Evolutionary conservation across 1,140 invertebrate species (phyloP).

Genomic region (Watersipora subatra): DNA sequence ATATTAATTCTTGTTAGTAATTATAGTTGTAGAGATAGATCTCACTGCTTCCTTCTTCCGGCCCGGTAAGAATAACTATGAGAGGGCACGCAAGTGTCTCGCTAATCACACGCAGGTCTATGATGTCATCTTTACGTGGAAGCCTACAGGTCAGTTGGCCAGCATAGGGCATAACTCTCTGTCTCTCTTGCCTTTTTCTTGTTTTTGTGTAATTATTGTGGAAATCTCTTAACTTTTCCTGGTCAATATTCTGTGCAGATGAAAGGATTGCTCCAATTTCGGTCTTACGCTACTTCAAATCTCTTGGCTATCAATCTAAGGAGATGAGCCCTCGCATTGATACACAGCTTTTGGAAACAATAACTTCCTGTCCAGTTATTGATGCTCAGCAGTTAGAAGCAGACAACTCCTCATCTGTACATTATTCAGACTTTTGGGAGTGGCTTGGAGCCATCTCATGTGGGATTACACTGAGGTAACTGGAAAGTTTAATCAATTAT

Average conservation of each 20-base stretch:
- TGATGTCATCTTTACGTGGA: conserved; percentile 22
- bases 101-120: conserved; percentile 15
- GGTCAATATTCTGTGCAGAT: background rate
- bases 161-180: background rate
- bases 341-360: background rate
- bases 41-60: conserved; percentile 16
- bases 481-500: background rate
- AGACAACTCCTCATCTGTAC: background rate
- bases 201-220: background rate
- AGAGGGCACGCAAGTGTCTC: conserved; percentile 20
- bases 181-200: background rate
- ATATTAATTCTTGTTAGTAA: conserved; percentile 6
- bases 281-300: background rate
- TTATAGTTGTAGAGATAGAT: conserved; percentile 26
- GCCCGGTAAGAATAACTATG: conserved; percentile 24
- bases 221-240: background rate
- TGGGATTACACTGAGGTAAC: conserved; percentile 14
- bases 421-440: conserved; percentile 17
- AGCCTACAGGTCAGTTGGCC: conserved; percentile 18
- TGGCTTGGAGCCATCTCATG: conserved; percentile 23
- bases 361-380: background rate
- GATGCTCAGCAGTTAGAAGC: background rate
- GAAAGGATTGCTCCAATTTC: background rate
- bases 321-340: background rate
- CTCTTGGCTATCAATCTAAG: background rate